Evolutionary conservation across 37 sponge, comb jelly and placozoan species (phyloP).

Genomic region (Aplysina aerophoba): DNA sequence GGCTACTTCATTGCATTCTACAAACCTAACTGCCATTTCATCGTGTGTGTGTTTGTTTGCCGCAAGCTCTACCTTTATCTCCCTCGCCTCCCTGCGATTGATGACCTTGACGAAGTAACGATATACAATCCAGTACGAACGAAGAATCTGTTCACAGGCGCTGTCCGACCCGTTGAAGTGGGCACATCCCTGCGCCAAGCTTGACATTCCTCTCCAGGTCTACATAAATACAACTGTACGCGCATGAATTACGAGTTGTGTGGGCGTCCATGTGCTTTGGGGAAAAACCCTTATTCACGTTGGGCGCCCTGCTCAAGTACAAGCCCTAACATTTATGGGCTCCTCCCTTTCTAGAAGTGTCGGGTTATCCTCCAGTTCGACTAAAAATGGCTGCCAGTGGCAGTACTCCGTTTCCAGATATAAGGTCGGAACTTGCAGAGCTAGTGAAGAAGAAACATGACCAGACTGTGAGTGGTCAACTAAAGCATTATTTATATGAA

Average conservation of each 20-base stretch:
- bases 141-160: slow-evolving; percentile 44
- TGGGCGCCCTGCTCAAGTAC: no score
- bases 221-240: no score
- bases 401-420: slow-evolving; percentile 39
- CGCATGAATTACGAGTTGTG: no score
- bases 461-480: slow-evolving; percentile 48
- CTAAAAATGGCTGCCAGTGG: slow-evolving; percentile 5
- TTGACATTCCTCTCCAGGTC: slow-evolving; percentile 43
- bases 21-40: neutral
- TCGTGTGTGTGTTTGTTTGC: neutral
- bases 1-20: no score
- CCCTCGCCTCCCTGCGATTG: slow-evolving; percentile 57
- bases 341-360: no score
- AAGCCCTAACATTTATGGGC: no score
- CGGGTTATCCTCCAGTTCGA: no score
- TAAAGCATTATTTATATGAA: neutral
- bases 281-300: slow-evolving; percentile 17
- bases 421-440: slow-evolving; percentile 82
- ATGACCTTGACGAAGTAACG: slow-evolving; percentile 79
- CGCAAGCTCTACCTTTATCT: slow-evolving; percentile 57
- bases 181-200: slow-evolving; percentile 71
- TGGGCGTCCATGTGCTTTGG: slow-evolving; percentile 30
- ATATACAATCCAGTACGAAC: slow-evolving; percentile 83
- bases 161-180: slow-evolving; percentile 64
- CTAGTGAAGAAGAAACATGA: slow-evolving; percentile 85